Base-by-base conservation (phyloP, 2,797 vertebrate genomes). In the Pempheris klunzingeri region DNA sequence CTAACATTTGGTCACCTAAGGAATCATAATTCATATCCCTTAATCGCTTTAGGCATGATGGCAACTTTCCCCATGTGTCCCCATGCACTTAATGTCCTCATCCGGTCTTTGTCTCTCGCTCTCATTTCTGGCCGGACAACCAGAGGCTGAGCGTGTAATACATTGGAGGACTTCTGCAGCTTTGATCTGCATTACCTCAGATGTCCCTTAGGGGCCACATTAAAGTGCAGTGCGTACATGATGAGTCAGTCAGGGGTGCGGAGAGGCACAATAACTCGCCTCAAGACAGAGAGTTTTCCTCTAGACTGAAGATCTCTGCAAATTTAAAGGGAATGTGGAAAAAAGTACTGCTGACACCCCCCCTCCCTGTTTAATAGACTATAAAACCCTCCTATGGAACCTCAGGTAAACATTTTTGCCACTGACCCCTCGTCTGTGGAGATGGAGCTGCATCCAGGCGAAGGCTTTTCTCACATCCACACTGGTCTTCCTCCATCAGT, bases 401-500 rank as follows among this genome's bases (percentile, higher is more conserved):
- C 32, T 47, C 58, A 46, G n/a, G 66, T 30, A 43, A 44, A 53
- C 28, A 47, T 62, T 71, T 77, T 34, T 15, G 68, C 38, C 41
- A 20, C 60, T 10, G 52, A 70, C 52, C 20, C n/a, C 55, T 78
- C 28, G 73, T 68, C 39, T 55, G 49, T 44, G 71, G 69, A 72
- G 57, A 78, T 15, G 57, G 53, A 71, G 52, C 58, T 74, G 71
- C 39, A 55, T 81, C 59, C 70, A 64, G 62, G 44, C n/a, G 55
- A 57, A 75, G 24, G 62, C 69, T 71, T 70, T 44, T 28, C 59
- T 66, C 34, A 41, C 26, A 82, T 72, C 60, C 71, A 77, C 50
- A 15, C 64, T 47, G 59, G 59, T 71, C 50, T 46, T 74, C 30
- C 30, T 84, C 55, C 68, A 46, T 95, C 95, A 97, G 90, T 96